Conservation (phyloP, 1,140 invertebrate genomes). For the Musca domestica region DNA sequence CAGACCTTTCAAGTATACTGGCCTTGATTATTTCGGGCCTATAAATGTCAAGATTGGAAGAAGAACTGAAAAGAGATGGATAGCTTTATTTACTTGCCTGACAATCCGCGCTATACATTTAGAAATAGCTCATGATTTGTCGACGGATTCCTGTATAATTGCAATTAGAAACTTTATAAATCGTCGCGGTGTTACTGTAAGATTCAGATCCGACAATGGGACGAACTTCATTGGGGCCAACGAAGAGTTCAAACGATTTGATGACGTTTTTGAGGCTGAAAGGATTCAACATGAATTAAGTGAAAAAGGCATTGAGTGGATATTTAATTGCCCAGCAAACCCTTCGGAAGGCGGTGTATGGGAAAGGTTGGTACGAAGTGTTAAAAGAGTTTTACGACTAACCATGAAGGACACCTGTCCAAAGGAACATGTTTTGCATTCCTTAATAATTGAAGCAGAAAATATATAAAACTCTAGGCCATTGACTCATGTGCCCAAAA, state of each 20-base stretch:
- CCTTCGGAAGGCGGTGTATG: conserved; percentile 31
- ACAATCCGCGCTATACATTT: conserved; percentile 27
- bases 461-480: conserved; percentile 32
- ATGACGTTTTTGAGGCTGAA: conserved; percentile 9
- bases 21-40: conserved; percentile 14
- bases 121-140: conserved; percentile 22
- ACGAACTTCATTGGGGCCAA: conserved; percentile 18
- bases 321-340: no score
- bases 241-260: background rate
- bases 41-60: conserved; percentile 13
- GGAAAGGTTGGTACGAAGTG: conserved; percentile 34
- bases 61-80: conserved; percentile 21
- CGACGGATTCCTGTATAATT: conserved; percentile 24
- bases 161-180: conserved; percentile 23
- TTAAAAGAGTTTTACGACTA: conserved; percentile 30
- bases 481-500: conserved; percentile 35
- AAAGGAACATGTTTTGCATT: conserved; percentile 30
- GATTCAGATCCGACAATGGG: conserved; percentile 17
- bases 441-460: conserved; percentile 35
- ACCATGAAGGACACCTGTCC: conserved; percentile 29
- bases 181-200: conserved; percentile 16
- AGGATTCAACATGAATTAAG: conserved; percentile 12
- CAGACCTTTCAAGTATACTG: conserved; percentile 20
- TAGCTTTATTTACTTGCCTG: conserved; percentile 19
- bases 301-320: conserved; percentile 10